Evolutionary conservation across 2,888 invertebrate genomes (phyloP), one percentile per base, ranked within the genome.

Genomic region (Nemotelus nigrinus): DNA sequence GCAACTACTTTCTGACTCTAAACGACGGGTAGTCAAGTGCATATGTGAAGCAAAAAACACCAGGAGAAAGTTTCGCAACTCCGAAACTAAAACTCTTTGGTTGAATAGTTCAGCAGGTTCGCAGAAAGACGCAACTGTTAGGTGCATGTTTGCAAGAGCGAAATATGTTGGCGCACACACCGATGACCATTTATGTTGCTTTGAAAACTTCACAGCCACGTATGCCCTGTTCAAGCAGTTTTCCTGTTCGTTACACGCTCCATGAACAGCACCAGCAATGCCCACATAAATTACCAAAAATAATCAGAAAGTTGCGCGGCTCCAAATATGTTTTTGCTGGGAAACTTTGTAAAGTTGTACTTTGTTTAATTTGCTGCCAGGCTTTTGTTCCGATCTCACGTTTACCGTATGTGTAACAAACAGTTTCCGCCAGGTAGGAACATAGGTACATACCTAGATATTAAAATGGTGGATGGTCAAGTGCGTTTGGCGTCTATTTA

Each of bases 241-340:
- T 55, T 71, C 44, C 55, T 55, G 71, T 57, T 71, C 47, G 65
- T 71, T 71, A 71, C 55, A 55, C 71, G 71, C 71, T 55, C 41
- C 71, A 41, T 71, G 71, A 55, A 71, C 71, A 68, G 50, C 25
- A n/a, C 53, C 44, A 71, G 50, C 71, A 57, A 43, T 25, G 60
- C 75, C 78, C 70, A 70, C 76, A 78, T 78, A 78, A 78, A 78
- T 76, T 78, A 78, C 65, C 72, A 57, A 50, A 76, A 76, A 78
- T 78, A 76, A 76, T 76, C 71, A 64, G 65, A 76, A 78, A 78
- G 67, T 71, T 71, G 60, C 76, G 55, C 68, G 57, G 76, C 74
- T 58, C 60, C 45, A 67, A 74, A 74, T 60, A 58, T 74, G 60
- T 63, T 74, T 72, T 74, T 50, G 50, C 60, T 50, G 43, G 74